These are phyloP conservation scores for Pterophyllum scalare DNA, from an alignment of 2,113 vertebrate species.

Conservation along the genomic window DNA sequence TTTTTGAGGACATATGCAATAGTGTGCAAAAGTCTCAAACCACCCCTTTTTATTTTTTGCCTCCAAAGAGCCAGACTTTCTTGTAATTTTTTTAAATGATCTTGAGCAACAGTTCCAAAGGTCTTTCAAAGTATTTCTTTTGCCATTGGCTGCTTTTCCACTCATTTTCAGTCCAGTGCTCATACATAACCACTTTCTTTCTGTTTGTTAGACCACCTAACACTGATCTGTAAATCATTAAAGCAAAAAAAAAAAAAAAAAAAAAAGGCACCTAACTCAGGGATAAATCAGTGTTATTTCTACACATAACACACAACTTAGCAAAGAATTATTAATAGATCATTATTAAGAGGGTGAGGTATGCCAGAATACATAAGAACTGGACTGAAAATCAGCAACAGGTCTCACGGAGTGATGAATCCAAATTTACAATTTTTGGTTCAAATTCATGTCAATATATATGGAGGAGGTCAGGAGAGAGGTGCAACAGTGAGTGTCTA, in stretches of 20 bases:
- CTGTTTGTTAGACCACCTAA: background rate
- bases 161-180: background rate
- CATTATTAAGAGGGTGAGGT: background rate
- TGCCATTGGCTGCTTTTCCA: background rate
- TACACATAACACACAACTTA: background rate
- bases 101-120: background rate
- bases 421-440: background rate
- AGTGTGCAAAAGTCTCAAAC: background rate
- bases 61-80: background rate
- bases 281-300: background rate
- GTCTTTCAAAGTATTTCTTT: background rate
- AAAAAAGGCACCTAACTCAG: background rate
- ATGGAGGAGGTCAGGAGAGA: background rate
- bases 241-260: too few relatives aligned
- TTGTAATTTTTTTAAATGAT: background rate
- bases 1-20: background rate
- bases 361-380: background rate
- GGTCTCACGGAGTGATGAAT: background rate
- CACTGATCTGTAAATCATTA: background rate
- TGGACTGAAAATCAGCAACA: background rate
- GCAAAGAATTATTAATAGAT: background rate
- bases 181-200: background rate
- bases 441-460: background rate
- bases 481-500: background rate
- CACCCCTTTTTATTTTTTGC: background rate